These are phyloP conservation scores for Cheumatopsyche charites DNA, from an alignment of 1,140 invertebrate genomes.

Conservation along the genomic window DNA sequence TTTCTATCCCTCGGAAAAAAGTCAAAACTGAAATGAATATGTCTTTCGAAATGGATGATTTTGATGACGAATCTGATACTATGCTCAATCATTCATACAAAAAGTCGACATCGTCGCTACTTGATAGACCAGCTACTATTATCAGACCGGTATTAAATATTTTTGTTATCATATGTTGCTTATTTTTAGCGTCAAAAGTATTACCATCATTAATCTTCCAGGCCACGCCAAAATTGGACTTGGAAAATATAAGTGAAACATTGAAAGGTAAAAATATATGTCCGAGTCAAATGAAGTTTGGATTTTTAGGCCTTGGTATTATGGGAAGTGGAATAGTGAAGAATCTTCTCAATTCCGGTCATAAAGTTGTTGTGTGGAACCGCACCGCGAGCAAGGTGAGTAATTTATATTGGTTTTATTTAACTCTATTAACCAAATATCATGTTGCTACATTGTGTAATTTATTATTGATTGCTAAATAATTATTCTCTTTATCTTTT, in stretches of 20 bases:
- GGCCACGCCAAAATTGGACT: conserved; percentile 76
- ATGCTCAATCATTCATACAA: conserved; percentile 65
- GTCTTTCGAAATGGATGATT: conserved; percentile 59
- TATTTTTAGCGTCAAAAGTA: not conserved
- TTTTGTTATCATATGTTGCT: not conserved
- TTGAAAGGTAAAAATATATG: conserved; percentile 86
- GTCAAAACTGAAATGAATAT: conserved; percentile 49
- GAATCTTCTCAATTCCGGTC: conserved; percentile 92
- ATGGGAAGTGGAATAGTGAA: conserved; percentile 97
- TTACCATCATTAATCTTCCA: conserved; percentile 52
- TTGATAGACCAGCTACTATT: conserved; percentile 72
- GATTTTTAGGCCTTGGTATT: conserved; percentile 93
- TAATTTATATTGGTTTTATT: conserved; percentile 48
- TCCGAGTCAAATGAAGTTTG: conserved; percentile 87
- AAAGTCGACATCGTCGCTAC: conserved; percentile 62
- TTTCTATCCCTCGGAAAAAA: conserved; percentile 52
- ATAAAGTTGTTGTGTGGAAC: conserved; percentile 94
- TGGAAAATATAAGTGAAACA: conserved; percentile 78
- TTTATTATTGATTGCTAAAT: no score
- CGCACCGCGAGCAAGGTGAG: conserved; percentile 89
- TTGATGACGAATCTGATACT: conserved; percentile 47
- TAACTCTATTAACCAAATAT: not conserved
- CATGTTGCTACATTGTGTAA: no score
- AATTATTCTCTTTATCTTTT: not conserved
- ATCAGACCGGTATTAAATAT: conserved; percentile 64